Conservation (phyloP, 2,797 vertebrate species). For the Pseudomugil gertrudae region DNA sequence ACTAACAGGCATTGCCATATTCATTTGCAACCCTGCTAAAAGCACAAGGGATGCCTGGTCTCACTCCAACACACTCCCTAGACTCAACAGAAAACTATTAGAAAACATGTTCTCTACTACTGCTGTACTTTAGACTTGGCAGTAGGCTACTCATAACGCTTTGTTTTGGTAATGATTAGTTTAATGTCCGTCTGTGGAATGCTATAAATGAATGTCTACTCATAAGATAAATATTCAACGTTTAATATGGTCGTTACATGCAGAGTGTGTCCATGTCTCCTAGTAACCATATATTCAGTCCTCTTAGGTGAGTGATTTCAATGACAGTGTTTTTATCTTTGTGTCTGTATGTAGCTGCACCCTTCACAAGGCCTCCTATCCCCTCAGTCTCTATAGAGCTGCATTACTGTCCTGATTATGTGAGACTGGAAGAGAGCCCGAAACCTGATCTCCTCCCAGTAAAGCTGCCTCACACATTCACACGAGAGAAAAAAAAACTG, state of each 20-base stretch:
- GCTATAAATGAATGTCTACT: constrained; percentile 5
- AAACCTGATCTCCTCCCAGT: constrained; percentile 67
- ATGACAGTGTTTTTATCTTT: constrained; percentile 26
- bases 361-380: constrained; percentile 60
- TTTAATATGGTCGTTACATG: constrained; percentile 4
- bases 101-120: constrained; percentile 33
- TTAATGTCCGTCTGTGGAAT: constrained; percentile 40
- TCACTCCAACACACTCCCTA: constrained; percentile 23
- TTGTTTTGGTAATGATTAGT: constrained; percentile 55
- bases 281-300: constrained; percentile 26
- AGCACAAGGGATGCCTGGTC: constrained; percentile 13
- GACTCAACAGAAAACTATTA: constrained; percentile 35
- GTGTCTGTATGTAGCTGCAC: constrained; percentile 30
- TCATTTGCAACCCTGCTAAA: constrained; percentile 4
- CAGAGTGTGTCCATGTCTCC: constrained; percentile 4
- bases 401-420: constrained; percentile 64
- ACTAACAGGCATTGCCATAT: not conserved
- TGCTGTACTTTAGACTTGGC: constrained; percentile 48
- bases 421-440: constrained; percentile 62
- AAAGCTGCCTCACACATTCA: constrained; percentile 38
- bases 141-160: constrained; percentile 27
- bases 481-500: constrained; percentile 19
- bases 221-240: constrained; percentile 32
- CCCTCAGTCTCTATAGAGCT: constrained; percentile 27
- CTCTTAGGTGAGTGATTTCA: constrained; percentile 35